Conservation (phyloP, 1,140 invertebrate species). For the Trichoplusia ni region DNA sequence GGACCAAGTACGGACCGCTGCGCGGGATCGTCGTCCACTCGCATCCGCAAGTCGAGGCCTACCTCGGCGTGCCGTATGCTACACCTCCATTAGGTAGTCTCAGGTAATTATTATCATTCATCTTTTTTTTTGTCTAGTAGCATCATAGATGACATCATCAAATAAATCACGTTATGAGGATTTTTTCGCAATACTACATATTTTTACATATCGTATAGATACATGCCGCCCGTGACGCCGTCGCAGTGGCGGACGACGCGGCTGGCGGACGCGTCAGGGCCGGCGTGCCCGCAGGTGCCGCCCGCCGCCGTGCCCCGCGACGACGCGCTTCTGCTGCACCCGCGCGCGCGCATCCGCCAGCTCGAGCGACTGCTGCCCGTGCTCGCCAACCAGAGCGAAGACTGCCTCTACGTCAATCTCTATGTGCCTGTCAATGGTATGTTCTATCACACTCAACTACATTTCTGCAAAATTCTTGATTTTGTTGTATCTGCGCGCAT, state of each 20-base stretch:
- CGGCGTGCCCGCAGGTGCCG: constrained; percentile 94
- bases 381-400: constrained; percentile 95
- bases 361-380: constrained; percentile 91
- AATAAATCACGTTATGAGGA: no score
- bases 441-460: no score
- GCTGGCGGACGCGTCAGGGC: constrained; percentile 89
- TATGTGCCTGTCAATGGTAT: constrained; percentile 89
- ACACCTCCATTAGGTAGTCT: constrained; percentile 77
- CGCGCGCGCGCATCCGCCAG: constrained; percentile 90
- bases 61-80: constrained; percentile 96
- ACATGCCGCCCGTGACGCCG: constrained; percentile 96
- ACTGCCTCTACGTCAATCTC: constrained; percentile 98
- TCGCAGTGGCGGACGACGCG: constrained; percentile 92
- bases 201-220: no score
- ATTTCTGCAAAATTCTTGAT: no score
- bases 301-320: constrained; percentile 85
- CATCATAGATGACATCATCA: no score
- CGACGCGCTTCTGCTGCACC: constrained; percentile 88
- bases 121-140: neutral
- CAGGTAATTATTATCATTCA: constrained; percentile 48
- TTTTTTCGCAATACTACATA: no score
- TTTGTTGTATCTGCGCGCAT: no score
- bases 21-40: constrained; percentile 91
- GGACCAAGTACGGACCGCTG: constrained; percentile 93
- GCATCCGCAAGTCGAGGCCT: constrained; percentile 93